phyloP scores from a whole-genome alignment of 2,888 invertebrate species.

The Hololepta plana region DNA sequence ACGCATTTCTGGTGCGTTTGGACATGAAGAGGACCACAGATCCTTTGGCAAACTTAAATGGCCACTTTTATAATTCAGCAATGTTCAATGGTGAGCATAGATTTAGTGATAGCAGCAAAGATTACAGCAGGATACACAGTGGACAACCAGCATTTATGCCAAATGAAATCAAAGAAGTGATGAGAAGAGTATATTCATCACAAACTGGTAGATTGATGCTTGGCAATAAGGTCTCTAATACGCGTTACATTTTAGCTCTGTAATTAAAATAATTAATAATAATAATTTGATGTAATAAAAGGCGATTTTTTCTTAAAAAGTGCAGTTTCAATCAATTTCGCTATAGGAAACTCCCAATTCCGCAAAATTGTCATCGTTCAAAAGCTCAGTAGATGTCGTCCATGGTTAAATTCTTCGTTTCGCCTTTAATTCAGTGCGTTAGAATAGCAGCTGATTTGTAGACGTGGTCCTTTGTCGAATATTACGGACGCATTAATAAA shows the following conservation, averaged over 20 bases:
- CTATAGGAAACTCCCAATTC: no score
- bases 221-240: slow-evolving; percentile 28
- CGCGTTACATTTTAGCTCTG: slow-evolving; percentile 22
- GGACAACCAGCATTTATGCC: slow-evolving; percentile 57
- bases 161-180: slow-evolving; percentile 65
- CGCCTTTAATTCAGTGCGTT: no score
- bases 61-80: slow-evolving; percentile 42
- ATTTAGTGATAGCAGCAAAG: slow-evolving; percentile 23
- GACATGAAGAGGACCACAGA: slow-evolving; percentile 54
- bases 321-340: no score
- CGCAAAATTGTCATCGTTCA: no score
- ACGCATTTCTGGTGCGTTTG: slow-evolving; percentile 61
- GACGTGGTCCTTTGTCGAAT: no score
- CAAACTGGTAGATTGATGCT: slow-evolving; percentile 31
- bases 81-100: slow-evolving; percentile 37
- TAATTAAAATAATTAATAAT: slow-evolving; percentile 11
- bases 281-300: no score
- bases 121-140: slow-evolving; percentile 37
- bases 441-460: no score
- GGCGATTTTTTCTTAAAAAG: no score
- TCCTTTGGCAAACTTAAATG: slow-evolving; percentile 49
- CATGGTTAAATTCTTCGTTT: no score
- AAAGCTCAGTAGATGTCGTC: no score
- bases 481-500: no score
- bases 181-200: slow-evolving; percentile 51